Evolutionary conservation across 2,888 invertebrate genomes (phyloP), one percentile per base, ranked within the genome.

Genomic region (Nomada fabriciana): DNA sequence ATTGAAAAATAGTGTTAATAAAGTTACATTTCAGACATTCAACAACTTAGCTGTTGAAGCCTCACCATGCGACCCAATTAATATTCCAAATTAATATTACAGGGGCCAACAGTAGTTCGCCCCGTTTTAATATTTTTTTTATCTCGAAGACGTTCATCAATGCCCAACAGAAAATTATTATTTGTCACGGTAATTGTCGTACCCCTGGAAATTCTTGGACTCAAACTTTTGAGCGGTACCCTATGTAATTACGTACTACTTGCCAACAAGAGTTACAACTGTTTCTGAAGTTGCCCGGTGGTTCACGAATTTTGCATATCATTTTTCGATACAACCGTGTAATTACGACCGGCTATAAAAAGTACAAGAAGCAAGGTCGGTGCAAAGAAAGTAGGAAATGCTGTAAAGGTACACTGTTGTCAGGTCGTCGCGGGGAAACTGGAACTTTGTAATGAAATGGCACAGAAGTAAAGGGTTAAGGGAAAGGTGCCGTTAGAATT

Each of bases 251-350:
- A 68, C 36, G 7, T 36, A 36, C 7, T 36, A 36, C 36, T 36
- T 36, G 36, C 36, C 7, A 36, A 36, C 36, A 5, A 36, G 36
- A 5, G 7, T 60, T 63, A 64, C 74, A 57, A 50, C 74, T 74
- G 63, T 63, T 57, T 43, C 57, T n/a, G 13, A 25, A 47, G 23
- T 20, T 42, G 23, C 50, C 55, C 10, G 55, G 29, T 42, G 50
- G 20, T 68, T 74, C 67, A 47, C n/a, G 60, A 73, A 42, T 73
- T 78, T 78, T 61, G 29, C 61, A 67, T 68, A 78, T 68, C 68
- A 78, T 61, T 73, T 68, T 74, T 61, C 50, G 68, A 52, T 29
- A 42, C 68, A 25, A 70, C 25, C 36, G 61, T 68, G 55, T 68
- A 74, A 78, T 78, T 68, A 78, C 63, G 55, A 55, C 47, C 29